phyloP scores from a whole-genome alignment of 2,113 vertebrate genomes.

The Bubo bubo region DNA sequence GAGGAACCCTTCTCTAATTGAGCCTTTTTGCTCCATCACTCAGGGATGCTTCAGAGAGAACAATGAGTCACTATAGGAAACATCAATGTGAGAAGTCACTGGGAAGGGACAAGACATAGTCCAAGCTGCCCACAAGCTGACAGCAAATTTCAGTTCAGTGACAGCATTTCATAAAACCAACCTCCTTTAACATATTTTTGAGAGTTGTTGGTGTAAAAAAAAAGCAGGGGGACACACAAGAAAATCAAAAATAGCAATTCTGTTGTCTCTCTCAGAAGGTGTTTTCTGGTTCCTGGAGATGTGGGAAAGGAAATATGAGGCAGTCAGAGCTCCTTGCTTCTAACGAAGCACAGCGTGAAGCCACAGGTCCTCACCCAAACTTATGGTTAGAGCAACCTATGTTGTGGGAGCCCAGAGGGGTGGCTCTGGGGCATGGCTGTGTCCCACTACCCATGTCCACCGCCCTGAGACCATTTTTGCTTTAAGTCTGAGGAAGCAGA shows the following conservation, averaged over 20 bases:
- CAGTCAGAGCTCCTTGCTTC: not conserved
- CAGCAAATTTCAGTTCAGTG: not conserved
- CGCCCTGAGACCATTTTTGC: not conserved
- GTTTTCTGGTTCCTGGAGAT: not conserved
- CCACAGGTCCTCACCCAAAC: not conserved
- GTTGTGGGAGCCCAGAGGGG: not conserved
- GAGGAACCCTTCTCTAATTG: not conserved
- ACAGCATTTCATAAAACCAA: not conserved
- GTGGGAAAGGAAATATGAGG: not conserved
- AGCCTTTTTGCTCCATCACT: not conserved
- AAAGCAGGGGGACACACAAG: fast-evolving
- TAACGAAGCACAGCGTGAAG: not conserved
- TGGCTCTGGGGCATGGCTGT: not conserved
- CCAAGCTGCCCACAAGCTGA: not conserved
- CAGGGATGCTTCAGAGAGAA: not conserved
- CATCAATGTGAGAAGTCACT: not conserved
- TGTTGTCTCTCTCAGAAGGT: not conserved
- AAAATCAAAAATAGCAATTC: not conserved
- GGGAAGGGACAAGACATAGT: not conserved
- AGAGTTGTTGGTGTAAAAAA: not conserved
- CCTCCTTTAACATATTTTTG: not conserved
- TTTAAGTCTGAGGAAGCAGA: not conserved
- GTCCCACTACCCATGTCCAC: not conserved
- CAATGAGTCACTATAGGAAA: not conserved
- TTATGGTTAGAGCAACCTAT: not conserved